These are phyloP conservation scores for Conops quadrifasciatus DNA, from an alignment of 2,888 invertebrate genomes.

Conservation along the genomic window DNA sequence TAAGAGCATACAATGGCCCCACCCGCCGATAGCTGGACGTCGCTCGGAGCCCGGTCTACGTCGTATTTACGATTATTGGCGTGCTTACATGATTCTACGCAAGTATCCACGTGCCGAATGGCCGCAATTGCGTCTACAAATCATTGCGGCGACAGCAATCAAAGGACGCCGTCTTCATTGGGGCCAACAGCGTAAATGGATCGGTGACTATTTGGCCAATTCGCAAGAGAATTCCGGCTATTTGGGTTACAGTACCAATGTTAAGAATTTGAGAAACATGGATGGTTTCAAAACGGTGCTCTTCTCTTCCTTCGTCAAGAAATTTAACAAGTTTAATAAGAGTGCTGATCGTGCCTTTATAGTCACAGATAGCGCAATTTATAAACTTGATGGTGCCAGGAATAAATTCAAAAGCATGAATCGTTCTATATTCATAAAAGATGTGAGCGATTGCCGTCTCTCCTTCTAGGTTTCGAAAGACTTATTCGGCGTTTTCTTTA, in stretches of 20 bases:
- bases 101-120: constrained; percentile 84
- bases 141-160: constrained; percentile 78
- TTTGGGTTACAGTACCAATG: constrained; percentile 72
- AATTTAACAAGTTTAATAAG: constrained; percentile 72
- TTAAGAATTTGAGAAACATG: constrained; percentile 73
- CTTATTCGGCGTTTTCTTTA: neutral
- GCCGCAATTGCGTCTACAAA: constrained; percentile 85
- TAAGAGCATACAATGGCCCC: constrained; percentile 83
- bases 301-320: constrained; percentile 64
- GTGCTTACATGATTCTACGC: constrained; percentile 85
- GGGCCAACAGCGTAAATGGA: constrained; percentile 83
- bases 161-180: constrained; percentile 71
- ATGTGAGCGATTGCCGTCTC: constrained; percentile 70
- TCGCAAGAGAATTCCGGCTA: constrained; percentile 75
- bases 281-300: constrained; percentile 71
- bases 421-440: constrained; percentile 80
- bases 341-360: constrained; percentile 88
- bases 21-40: constrained; percentile 75
- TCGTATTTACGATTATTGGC: constrained; percentile 80
- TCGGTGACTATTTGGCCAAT: constrained; percentile 81
- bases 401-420: constrained; percentile 88
- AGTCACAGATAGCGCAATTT: constrained; percentile 84
- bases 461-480: neutral
- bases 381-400: constrained; percentile 80
- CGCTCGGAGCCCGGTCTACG: constrained; percentile 71